Evolutionary conservation across 2,888 invertebrate genomes (phyloP).

Genomic region (Epistrophe grossulariae): DNA sequence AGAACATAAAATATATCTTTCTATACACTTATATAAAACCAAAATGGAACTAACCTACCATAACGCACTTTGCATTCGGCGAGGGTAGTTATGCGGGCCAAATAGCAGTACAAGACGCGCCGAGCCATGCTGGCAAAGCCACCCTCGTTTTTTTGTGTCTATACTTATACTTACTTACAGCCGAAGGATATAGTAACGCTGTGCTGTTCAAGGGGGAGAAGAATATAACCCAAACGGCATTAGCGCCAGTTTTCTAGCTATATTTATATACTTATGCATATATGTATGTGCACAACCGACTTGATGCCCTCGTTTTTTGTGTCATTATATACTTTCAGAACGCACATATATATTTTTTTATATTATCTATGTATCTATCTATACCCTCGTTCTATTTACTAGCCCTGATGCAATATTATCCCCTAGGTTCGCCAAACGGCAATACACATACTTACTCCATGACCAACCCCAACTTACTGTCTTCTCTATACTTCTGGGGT

Average conservation of each 20-base stretch:
- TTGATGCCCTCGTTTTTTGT: slow-evolving; percentile 74
- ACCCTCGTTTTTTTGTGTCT: slow-evolving; percentile 49
- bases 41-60: slow-evolving; percentile 80
- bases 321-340: slow-evolving; percentile 63
- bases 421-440: slow-evolving; percentile 25
- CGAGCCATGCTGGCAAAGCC: slow-evolving; percentile 34
- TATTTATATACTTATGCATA: not conserved
- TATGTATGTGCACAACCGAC: slow-evolving; percentile 39
- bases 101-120: slow-evolving; percentile 58
- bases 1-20: not conserved
- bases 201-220: not conserved
- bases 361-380: not conserved
- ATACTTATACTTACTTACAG: not conserved
- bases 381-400: slow-evolving; percentile 29
- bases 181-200: slow-evolving; percentile 6
- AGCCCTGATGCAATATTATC: slow-evolving; percentile 26
- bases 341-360: slow-evolving; percentile 34
- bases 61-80: slow-evolving; percentile 80
- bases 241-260: slow-evolving; percentile 41
- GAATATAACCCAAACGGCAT: slow-evolving; percentile 49
- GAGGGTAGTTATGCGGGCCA: slow-evolving; percentile 78
- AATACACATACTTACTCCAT: slow-evolving; percentile 25
- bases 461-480: slow-evolving; percentile 68
- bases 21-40: slow-evolving; percentile 34
- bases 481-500: slow-evolving; percentile 47